phyloP scores from a whole-genome alignment of 2,888 invertebrate species.

The Pilophorus perplexus region DNA sequence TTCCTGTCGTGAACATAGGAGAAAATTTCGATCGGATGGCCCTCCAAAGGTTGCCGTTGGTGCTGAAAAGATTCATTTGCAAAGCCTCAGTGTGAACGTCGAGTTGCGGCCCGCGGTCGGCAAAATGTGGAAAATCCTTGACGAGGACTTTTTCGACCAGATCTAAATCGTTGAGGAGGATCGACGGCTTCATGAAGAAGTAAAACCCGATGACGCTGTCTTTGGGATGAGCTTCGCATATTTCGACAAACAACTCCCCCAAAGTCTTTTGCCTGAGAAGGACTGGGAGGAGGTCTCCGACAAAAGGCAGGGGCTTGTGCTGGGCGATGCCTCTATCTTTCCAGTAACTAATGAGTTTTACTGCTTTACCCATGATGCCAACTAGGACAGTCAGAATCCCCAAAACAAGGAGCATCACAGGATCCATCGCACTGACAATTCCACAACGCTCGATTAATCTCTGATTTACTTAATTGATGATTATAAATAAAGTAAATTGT shows the following conservation, averaged over 20 bases:
- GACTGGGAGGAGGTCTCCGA: not conserved
- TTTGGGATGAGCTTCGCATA: not conserved
- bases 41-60: not conserved
- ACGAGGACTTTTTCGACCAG: not conserved
- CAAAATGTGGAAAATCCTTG: not conserved
- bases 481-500: not conserved
- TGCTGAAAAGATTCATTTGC: not conserved
- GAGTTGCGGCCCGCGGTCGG: not conserved
- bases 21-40: not conserved
- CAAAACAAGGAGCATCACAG: no score
- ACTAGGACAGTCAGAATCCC: not conserved
- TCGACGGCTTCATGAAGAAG: not conserved
- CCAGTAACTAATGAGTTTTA: not conserved
- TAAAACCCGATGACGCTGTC: not conserved
- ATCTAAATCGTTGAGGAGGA: not conserved
- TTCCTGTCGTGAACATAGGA: conserved; percentile 1
- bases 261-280: not conserved
- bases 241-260: not conserved
- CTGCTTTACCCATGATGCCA: not conserved
- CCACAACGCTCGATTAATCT: no score
- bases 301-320: not conserved
- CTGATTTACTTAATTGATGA: not conserved
- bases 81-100: not conserved
- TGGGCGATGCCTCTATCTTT: not conserved
- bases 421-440: no score